Base-by-base conservation (phyloP, 2,888 invertebrate species). In the Linnaemya vulpina region DNA sequence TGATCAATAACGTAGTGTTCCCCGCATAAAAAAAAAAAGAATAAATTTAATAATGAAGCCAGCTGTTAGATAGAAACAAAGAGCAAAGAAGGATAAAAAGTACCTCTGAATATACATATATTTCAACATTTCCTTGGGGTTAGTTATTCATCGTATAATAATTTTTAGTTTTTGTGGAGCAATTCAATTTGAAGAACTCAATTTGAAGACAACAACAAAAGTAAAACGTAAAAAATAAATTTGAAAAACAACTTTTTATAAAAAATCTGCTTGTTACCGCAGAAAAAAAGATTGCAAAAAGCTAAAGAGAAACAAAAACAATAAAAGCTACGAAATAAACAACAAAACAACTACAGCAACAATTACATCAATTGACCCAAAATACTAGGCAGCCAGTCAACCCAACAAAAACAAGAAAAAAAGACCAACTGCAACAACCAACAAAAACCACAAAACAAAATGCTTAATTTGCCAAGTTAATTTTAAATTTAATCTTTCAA, bases 401-500 rank as follows among this genome's bases (percentile, higher is more conserved):
- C 74, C 84, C 53, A 75, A 53, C 60, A 63, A 49, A 75, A 60
- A 43, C 1, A 2, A 30, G 30, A 30, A 30, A 30, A 55, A 70
- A 43, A 25, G 5, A 68, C 25, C 35, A 68, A 13, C 67, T 73
- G 30, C 46, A 74, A 55, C 70, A 65, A 43, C 53, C 65, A 68
- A 43, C 53, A 74, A 77, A 63, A 87, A 82, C 83, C 87, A 78
- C 83, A 87, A 87, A 86, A 63, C 86, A 82, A 87, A 87, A 89
- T 86, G 87, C 87, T 87, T 79, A 85, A 75, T 81, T 71, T 86
- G 87, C 88, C 70, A 86, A 87, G 87, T 86, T 87, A 87, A 87
- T 83, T 84, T 80, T 74, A 76, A 79, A 43, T 63, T n/a, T n/a
- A n/a, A n/a, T n/a, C n/a, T n/a, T 25, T 35, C 20, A 55, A 77